phyloP scores from a whole-genome alignment of 2,113 vertebrate species.

The Cinclus cinclus region DNA sequence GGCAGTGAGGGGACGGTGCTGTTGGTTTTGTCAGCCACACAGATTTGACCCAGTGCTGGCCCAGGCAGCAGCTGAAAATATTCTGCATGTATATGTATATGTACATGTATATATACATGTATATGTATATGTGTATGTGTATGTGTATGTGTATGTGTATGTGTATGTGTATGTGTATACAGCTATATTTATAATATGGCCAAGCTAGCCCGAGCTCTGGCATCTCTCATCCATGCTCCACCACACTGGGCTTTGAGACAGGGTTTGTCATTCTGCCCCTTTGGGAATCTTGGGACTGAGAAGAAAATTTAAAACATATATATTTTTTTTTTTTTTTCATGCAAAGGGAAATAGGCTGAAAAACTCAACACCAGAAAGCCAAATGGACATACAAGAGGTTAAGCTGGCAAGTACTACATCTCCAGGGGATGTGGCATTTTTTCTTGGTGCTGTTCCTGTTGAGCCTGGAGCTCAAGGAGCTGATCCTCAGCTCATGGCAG shows the following conservation, averaged over 20 bases:
- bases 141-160: no score
- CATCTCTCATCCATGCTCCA: not conserved
- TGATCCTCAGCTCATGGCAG: not conserved
- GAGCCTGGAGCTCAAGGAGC: not conserved
- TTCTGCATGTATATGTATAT: not conserved
- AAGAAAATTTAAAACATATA: not conserved
- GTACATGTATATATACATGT: no score
- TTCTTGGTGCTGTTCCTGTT: not conserved
- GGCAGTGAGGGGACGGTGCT: rapidly evolving
- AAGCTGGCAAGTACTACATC: not conserved
- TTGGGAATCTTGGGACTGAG: not conserved
- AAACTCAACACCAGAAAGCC: not conserved
- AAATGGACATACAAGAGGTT: not conserved
- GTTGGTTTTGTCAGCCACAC: not conserved
- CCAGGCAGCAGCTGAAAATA: not conserved
- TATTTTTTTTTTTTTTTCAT: not conserved
- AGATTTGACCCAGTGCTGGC: not conserved
- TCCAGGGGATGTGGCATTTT: not conserved
- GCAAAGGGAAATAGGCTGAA: not conserved
- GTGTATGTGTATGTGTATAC: no score
- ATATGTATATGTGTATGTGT: no score
- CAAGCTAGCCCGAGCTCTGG: not conserved
- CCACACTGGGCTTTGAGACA: not conserved
- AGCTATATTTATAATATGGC: not conserved
- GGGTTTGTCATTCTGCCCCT: not conserved